Conservation (phyloP, 2,888 invertebrate genomes). For the Dioctria rufipes region DNA sequence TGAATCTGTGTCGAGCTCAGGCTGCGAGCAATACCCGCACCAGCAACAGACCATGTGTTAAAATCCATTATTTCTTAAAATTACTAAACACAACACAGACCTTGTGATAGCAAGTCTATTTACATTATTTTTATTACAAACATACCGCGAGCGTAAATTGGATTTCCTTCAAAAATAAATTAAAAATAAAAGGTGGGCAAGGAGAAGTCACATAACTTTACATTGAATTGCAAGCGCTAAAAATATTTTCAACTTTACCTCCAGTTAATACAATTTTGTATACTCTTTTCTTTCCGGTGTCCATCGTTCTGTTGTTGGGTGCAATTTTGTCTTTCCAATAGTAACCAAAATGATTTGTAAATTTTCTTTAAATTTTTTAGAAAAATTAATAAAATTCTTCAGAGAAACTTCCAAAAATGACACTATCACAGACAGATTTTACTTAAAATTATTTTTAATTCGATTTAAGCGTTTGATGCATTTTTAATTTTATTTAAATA, state of each 20-base stretch:
- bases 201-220: constrained; percentile 3
- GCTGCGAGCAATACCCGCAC: no score
- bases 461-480: constrained; percentile 34
- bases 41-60: no score
- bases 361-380: not conserved
- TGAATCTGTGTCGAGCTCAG: no score
- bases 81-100: no score
- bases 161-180: no score
- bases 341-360: not conserved
- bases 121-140: no score
- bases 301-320: constrained; percentile 7
- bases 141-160: no score
- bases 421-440: constrained; percentile 50
- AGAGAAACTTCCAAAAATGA: constrained; percentile 29
- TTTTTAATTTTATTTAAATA: constrained; percentile 12
- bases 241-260: not conserved
- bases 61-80: no score
- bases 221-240: not conserved
- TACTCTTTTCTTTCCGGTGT: constrained; percentile 32
- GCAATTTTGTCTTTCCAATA: not conserved
- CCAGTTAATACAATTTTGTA: constrained; percentile 41
- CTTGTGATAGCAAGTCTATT: no score
- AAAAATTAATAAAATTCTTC: constrained; percentile 24
- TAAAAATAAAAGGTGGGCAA: not conserved
- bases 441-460: constrained; percentile 12